Evolutionary conservation across 2,888 invertebrate genomes (phyloP).

Genomic region (Parnassius smintheus): DNA sequence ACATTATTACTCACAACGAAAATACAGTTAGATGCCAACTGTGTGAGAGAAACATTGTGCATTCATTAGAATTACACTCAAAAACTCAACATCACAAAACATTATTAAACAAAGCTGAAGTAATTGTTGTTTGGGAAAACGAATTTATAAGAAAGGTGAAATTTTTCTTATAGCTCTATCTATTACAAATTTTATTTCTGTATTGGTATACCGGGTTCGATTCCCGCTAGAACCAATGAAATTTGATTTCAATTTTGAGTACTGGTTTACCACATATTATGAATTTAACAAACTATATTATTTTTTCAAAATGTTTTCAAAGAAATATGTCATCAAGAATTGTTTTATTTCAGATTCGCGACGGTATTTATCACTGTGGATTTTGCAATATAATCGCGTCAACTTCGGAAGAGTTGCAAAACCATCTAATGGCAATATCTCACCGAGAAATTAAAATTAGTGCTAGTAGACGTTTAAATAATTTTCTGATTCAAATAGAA

Average conservation of each 20-base stretch:
- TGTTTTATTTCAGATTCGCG: constrained; percentile 38
- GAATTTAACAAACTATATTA: background rate
- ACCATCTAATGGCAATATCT: constrained; percentile 38
- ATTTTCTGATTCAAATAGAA: too few relatives aligned
- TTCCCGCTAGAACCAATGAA: too few relatives aligned
- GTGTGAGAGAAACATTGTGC: constrained; percentile 30
- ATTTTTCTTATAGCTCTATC: background rate
- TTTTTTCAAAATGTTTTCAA: background rate
- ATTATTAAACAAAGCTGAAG: constrained; percentile 19
- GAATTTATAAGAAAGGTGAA: constrained; percentile 39
- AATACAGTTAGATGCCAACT: constrained; percentile 35
- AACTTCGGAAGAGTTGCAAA: constrained; percentile 33
- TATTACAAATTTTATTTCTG: background rate
- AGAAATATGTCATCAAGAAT: background rate
- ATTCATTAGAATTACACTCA: constrained; percentile 20
- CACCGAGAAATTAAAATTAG: background rate
- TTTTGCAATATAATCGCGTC: constrained; percentile 41
- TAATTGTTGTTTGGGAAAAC: constrained; percentile 23
- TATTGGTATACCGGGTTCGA: too few relatives aligned
- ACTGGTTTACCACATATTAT: too few relatives aligned
- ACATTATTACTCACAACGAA: constrained; percentile 31
- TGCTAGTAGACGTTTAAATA: too few relatives aligned
- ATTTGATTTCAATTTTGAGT: too few relatives aligned
- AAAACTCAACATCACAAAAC: constrained; percentile 21
- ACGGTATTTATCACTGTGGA: constrained; percentile 48